Conservation (phyloP, 2,888 invertebrate species). For the Trimorus sp. region DNA sequence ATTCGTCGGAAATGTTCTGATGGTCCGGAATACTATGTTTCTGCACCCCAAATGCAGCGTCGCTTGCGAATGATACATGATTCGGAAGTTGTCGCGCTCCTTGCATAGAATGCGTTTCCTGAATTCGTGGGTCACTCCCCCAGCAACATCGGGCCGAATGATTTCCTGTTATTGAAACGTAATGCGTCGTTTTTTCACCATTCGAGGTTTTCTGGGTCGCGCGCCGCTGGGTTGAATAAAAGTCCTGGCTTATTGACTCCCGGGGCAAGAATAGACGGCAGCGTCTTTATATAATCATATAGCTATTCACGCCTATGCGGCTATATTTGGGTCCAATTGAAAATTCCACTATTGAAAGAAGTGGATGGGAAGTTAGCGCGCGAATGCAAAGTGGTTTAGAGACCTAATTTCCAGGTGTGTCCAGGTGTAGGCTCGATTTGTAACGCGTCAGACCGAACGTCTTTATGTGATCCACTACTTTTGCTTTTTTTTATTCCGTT, state of each 20-base stretch:
- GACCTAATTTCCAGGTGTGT: constrained; percentile 73
- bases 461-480: constrained; percentile 26
- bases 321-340: constrained; percentile 34
- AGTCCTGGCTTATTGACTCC: constrained; percentile 71
- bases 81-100: too few species aligned
- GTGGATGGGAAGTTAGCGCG: constrained; percentile 47
- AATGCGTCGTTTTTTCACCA: constrained; percentile 32
- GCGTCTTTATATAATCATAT: constrained; percentile 79
- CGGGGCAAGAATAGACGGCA: constrained; percentile 67
- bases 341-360: constrained; percentile 65
- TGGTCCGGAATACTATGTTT: too few species aligned
- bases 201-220: constrained; percentile 43
- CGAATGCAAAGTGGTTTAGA: constrained; percentile 69
- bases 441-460: constrained; percentile 35
- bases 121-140: too few species aligned
- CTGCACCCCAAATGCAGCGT: too few species aligned
- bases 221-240: constrained; percentile 59
- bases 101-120: too few species aligned
- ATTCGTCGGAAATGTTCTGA: too few species aligned
- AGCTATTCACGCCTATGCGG: constrained; percentile 77
- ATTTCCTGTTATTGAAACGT: too few species aligned
- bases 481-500: constrained; percentile 26
- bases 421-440: constrained; percentile 64
- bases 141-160: not conserved
- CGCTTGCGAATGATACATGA: too few species aligned